A percentile compares a stretch with the other conserved stretches of the same genome.
phyloP scores from a whole-genome alignment of 2,888 invertebrate species.

The Leptogaster cylindrica region DNA sequence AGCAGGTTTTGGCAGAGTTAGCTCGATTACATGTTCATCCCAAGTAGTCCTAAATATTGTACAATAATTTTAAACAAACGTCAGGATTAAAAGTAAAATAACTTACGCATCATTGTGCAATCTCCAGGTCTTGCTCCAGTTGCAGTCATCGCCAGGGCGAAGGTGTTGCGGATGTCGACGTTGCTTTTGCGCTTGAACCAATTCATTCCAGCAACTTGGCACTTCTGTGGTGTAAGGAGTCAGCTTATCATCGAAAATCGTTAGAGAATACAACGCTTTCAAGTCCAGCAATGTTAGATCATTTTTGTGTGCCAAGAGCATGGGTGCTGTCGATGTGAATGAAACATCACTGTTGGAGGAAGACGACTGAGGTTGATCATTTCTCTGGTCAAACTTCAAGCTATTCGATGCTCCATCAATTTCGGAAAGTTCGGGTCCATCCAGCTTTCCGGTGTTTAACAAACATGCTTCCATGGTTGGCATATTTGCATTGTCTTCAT shows the following conservation, averaged over 20 bases:
- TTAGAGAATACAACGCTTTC: constrained; percentile 74
- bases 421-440: constrained; percentile 14
- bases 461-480: constrained; percentile 27
- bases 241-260: constrained; percentile 72
- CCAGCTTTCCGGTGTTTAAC: no score
- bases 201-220: constrained; percentile 91
- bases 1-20: constrained; percentile 80
- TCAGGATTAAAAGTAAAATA: neutral
- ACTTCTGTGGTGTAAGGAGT: constrained; percentile 82
- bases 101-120: constrained; percentile 80
- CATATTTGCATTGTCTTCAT: constrained; percentile 65
- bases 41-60: constrained; percentile 71
- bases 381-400: neutral
- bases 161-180: constrained; percentile 84
- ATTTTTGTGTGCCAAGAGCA: constrained; percentile 67
- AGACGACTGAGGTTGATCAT: neutral
- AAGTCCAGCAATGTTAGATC: constrained; percentile 68
- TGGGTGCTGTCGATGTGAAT: constrained; percentile 49
- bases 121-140: constrained; percentile 86
- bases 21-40: constrained; percentile 91
- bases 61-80: neutral
- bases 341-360: neutral
- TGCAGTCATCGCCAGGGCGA: constrained; percentile 68
- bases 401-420: constrained; percentile 6
- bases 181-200: constrained; percentile 90